Evolutionary conservation across 2,113 vertebrate species (phyloP).

Genomic region (Mustela nigripes): DNA sequence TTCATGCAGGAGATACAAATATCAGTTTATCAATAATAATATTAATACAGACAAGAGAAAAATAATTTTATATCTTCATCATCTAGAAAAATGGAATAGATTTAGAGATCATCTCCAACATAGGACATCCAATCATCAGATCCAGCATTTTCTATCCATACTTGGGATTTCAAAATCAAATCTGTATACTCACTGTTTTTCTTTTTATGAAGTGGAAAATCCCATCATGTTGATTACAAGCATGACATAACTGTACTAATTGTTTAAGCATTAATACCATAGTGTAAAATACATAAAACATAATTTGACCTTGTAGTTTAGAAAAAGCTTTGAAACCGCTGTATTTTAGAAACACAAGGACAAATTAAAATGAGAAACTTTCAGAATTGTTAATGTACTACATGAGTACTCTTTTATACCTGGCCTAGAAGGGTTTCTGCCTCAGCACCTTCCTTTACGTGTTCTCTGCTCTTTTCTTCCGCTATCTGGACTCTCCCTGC

Average conservation of each 20-base stretch:
- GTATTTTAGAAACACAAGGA: too few relatives aligned
- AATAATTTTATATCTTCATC: neutral
- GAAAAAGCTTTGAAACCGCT: too few relatives aligned
- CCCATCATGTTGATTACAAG: neutral
- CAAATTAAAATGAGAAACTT: neutral
- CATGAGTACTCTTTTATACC: neutral
- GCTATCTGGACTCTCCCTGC: rapidly evolving
- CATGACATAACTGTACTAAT: neutral
- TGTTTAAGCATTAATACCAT: neutral
- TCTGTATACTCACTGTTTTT: neutral
- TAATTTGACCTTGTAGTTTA: neutral
- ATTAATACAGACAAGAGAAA: neutral
- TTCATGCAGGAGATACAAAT: neutral
- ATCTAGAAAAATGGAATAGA: neutral
- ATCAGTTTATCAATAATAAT: neutral
- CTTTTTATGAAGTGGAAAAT: neutral
- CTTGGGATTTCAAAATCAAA: neutral
- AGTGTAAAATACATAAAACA: neutral
- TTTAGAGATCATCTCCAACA: neutral
- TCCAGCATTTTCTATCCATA: neutral
- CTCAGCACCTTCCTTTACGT: too few relatives aligned
- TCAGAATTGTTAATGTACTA: neutral
- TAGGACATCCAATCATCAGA: neutral
- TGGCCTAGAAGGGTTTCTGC: neutral
- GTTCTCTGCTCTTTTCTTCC: neutral